Evolutionary conservation across 2,113 vertebrate genomes (phyloP), one percentile per base, ranked within the genome.

Genomic region (Meleagris gallopavo): DNA sequence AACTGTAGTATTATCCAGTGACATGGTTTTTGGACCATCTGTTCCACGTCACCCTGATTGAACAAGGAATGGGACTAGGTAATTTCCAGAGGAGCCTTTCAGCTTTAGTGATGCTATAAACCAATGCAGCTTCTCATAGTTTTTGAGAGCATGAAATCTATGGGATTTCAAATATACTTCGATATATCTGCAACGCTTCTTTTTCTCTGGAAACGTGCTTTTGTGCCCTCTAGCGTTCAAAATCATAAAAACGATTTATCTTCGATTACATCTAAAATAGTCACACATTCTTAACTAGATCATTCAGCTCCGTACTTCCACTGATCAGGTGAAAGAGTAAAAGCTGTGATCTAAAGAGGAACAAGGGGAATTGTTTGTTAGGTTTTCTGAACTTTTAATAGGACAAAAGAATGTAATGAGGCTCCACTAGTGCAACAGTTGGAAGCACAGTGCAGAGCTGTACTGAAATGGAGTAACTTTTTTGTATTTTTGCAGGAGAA

Each of bases 161-260:
- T 17, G 58, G n/a, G 20, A 87, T 14, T 96, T 96, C 73, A 40
- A 79, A 78, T 88, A 32, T 29, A n/a, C 24, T 90, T 40, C 15
- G 62, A 46, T 32, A n/a, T 52, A 34, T 60, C 83, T 40, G n/a
- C 7, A 66, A 74, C 30, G 21, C 9, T 13, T 57, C 73, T 83
- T 10, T 5, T 15, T n/a, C 34, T 61, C 52, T 86, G 18, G 91
- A 95, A 94, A 87, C 46, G 90, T 0, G 1, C 94, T 97, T 91
- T 88, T 88, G 70, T 95, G 97, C 97, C 97, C 97, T 95, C 97
- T 98, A 91, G 96, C 82, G 97, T 97, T 97, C 76, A 94, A 92
- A 86, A 74, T 66, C 32, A 75, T 67, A 75, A 78, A 91, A 72
- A 5, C 3, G 1, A 0, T 41, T 75, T 19, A 19, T 60, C 52